These are phyloP conservation scores for Allobates femoralis DNA, from an alignment of 2,797 vertebrate genomes.

Conservation along the genomic window DNA sequence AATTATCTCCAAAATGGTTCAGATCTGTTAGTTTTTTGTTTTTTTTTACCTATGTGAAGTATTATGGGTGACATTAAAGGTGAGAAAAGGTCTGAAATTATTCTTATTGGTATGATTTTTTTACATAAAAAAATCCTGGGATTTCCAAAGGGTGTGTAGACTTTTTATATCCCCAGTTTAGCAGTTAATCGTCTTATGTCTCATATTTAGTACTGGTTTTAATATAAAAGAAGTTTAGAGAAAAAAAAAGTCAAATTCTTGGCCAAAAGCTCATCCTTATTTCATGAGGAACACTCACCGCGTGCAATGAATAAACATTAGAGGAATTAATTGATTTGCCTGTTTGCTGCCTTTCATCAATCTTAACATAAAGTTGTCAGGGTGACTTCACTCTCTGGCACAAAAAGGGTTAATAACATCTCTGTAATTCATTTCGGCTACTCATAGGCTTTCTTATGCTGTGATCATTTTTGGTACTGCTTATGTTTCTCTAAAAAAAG, in stretches of 20 bases:
- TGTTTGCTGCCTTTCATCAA: constrained; percentile 1
- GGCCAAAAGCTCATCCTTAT: not conserved
- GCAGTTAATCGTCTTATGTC: not conserved
- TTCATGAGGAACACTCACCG: not conserved
- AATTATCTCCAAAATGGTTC: no score
- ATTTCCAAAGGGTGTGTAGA: no score
- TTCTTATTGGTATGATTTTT: no score
- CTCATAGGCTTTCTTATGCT: constrained; percentile 28
- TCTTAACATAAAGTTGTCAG: not conserved
- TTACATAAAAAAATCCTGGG: no score
- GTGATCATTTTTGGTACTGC: constrained; percentile 33
- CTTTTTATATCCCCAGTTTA: no score
- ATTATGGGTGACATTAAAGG: no score
- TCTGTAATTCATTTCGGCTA: constrained; percentile 1
- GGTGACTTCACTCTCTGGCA: not conserved
- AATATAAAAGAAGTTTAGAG: not conserved
- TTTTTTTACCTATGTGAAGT: no score
- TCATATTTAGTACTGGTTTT: not conserved
- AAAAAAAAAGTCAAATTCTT: not conserved
- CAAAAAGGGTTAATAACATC: constrained; percentile 30
- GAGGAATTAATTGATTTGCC: not conserved
- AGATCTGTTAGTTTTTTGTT: no score
- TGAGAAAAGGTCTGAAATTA: no score
- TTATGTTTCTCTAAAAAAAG: constrained; percentile 31
- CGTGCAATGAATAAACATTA: constrained; percentile 17